phyloP scores from a whole-genome alignment of 2,113 vertebrate genomes.

The Ovis canadensis region DNA sequence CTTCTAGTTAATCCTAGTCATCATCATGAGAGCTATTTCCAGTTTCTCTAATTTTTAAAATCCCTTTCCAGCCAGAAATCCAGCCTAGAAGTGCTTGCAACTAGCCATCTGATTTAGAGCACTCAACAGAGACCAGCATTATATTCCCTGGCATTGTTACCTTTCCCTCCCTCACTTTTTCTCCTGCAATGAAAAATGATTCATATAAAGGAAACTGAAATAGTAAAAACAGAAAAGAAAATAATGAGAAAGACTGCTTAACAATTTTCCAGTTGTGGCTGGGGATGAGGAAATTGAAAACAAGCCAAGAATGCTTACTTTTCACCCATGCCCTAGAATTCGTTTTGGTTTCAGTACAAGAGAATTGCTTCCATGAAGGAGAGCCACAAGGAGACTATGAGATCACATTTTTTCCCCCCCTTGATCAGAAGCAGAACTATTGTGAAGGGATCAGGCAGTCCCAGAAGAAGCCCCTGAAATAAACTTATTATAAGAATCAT shows the following conservation, averaged over 20 bases:
- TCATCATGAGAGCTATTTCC: background rate
- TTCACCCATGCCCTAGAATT: background rate
- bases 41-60: slow-evolving; percentile 4
- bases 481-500: slow-evolving; percentile 33
- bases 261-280: background rate
- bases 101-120: background rate
- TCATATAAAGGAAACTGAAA: background rate
- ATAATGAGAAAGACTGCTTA: slow-evolving; percentile 19
- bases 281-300: background rate
- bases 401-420: background rate
- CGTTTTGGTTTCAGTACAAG: background rate
- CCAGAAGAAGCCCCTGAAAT: slow-evolving; percentile 16
- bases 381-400: background rate
- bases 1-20: background rate
- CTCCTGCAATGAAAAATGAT: background rate
- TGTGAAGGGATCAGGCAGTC: background rate
- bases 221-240: background rate
- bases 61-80: background rate
- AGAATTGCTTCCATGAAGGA: slow-evolving; percentile 24
- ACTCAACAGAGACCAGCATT: background rate
- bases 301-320: background rate
- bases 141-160: background rate
- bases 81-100: background rate
- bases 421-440: background rate
- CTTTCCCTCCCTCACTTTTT: background rate